Conservation (phyloP, 2,113 vertebrate species). For the Laterallus jamaicensis region DNA sequence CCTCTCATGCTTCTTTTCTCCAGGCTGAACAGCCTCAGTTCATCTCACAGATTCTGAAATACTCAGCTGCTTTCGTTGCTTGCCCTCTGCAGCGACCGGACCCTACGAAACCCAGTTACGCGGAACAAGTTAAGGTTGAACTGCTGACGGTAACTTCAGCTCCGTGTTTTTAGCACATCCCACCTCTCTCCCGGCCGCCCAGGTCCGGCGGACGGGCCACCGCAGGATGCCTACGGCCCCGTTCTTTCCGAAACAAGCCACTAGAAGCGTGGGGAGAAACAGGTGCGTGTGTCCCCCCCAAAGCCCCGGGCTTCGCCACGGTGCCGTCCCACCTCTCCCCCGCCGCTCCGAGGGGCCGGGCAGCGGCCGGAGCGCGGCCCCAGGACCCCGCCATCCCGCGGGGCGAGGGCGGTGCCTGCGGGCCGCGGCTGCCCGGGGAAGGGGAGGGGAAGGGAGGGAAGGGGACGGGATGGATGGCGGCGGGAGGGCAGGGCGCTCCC, state of each 20-base stretch:
- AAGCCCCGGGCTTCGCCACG: rapidly evolving
- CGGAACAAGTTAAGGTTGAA: too few species aligned
- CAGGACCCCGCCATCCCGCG: rapidly evolving
- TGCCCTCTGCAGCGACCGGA: rapidly evolving
- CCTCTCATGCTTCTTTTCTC: too few species aligned
- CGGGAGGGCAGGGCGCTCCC: not conserved
- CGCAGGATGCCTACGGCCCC: not conserved
- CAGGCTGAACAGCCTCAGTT: too few species aligned
- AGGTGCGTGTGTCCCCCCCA: too few species aligned
- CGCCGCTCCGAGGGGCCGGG: not conserved
- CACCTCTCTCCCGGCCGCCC: not conserved
- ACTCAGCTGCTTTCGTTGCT: not conserved
- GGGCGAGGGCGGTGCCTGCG: not conserved
- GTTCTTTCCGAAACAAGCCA: not conserved
- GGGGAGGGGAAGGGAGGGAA: not conserved
- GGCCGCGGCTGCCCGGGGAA: not conserved
- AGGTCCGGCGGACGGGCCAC: rapidly evolving
- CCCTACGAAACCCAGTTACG: rapidly evolving
- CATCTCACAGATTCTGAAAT: too few species aligned
- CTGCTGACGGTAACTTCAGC: rapidly evolving
- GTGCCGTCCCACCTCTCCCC: rapidly evolving
- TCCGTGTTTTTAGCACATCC: not conserved
- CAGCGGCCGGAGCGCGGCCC: rapidly evolving
- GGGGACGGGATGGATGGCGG: not conserved
- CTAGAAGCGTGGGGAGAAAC: not conserved